A percentile compares a stretch with the other conserved stretches of the same genome.
Conservation (phyloP, 2,113 vertebrate genomes). For the Gulo gulo region DNA sequence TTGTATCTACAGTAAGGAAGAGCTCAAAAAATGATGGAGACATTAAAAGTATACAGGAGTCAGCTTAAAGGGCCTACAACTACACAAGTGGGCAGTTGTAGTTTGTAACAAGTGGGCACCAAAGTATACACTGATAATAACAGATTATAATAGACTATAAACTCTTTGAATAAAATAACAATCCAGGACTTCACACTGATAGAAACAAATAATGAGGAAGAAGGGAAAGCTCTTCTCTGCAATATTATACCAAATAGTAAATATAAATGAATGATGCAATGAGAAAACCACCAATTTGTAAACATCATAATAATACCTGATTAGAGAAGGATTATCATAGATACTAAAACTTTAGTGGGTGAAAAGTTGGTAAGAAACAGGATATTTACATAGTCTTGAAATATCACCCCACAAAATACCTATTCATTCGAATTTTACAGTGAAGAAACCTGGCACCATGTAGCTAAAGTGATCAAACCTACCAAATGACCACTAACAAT, state of each 20-base stretch:
- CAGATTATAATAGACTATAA: neutral
- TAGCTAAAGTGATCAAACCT: neutral
- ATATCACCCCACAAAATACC: neutral
- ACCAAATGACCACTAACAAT: neutral
- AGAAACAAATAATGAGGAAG: neutral
- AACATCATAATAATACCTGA: neutral
- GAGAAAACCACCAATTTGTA: neutral
- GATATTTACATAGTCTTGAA: constrained; percentile 24
- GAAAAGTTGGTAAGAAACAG: neutral
- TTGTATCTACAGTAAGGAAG: neutral
- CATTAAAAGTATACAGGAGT: neutral
- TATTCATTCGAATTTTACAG: constrained; percentile 13
- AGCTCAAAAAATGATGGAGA: neutral
- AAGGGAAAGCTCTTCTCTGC: neutral
- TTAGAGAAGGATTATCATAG: neutral
- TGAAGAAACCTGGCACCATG: neutral
- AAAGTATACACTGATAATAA: neutral
- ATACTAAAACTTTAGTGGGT: neutral
- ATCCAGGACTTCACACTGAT: neutral
- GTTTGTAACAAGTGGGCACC: neutral
- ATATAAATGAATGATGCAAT: neutral
- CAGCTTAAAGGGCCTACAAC: neutral
- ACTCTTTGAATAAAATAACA: neutral
- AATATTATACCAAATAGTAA: neutral
- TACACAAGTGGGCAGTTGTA: neutral